phyloP scores from a whole-genome alignment of 2,797 vertebrate genomes.

The Gymnocypris eckloni region DNA sequence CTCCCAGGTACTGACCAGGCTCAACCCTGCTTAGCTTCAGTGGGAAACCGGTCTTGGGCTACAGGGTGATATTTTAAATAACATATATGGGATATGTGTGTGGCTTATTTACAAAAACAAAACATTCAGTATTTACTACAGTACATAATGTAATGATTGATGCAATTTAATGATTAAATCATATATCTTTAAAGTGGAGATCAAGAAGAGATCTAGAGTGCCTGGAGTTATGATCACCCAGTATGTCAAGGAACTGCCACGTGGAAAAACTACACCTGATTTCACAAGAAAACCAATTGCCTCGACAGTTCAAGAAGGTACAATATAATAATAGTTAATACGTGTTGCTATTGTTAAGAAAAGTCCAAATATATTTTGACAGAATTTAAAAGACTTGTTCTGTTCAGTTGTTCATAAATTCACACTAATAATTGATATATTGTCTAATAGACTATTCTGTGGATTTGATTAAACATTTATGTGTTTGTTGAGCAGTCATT shows the following conservation, averaged over 20 bases:
- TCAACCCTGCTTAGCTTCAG: too few species aligned
- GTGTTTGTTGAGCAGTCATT: background rate
- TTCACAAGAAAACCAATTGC: slow-evolving; percentile 84
- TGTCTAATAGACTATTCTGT: slow-evolving; percentile 1
- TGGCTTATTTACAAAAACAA: background rate
- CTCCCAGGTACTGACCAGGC: too few species aligned
- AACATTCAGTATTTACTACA: background rate
- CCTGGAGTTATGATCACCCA: slow-evolving; percentile 85
- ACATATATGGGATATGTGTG: background rate
- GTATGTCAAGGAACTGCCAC: slow-evolving; percentile 80
- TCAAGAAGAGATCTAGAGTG: slow-evolving; percentile 80
- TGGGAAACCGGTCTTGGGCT: too few species aligned
- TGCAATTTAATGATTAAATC: slow-evolving; percentile 9
- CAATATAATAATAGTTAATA: background rate
- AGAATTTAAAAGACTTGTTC: background rate
- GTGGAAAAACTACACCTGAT: slow-evolving; percentile 83
- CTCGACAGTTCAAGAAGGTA: slow-evolving; percentile 82
- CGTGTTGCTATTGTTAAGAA: background rate
- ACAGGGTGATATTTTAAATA: background rate
- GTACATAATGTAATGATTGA: background rate
- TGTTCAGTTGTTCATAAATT: background rate
- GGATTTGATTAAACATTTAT: background rate
- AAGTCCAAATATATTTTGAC: background rate
- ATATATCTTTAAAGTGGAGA: slow-evolving; percentile 70
- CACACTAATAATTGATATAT: background rate